These are phyloP conservation scores for Porites australiensis DNA, from an alignment of 64 coral and sea anemone species.

Conservation along the genomic window DNA sequence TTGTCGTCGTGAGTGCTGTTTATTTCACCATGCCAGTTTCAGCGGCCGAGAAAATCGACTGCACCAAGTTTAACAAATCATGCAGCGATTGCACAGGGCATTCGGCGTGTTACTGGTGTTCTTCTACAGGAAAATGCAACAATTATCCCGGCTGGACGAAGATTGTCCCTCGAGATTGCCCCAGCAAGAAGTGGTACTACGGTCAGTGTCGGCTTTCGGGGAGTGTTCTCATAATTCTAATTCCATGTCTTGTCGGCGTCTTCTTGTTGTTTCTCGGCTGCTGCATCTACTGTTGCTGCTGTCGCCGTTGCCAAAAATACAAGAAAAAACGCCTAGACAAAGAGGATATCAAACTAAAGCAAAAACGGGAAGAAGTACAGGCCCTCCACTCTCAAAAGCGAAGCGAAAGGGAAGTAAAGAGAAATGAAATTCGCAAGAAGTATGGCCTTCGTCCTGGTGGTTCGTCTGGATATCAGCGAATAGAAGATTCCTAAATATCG, in stretches of 20 bases:
- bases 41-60: conserved; percentile 45
- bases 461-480: not conserved
- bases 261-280: conserved; percentile 79
- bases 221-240: conserved; percentile 75
- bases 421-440: conserved; percentile 91
- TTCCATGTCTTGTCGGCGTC: conserved; percentile 64
- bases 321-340: conserved; percentile 88
- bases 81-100: conserved; percentile 76
- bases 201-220: conserved; percentile 81
- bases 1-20: not conserved
- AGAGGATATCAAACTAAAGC: conserved; percentile 87
- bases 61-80: conserved; percentile 71
- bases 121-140: conserved; percentile 42
- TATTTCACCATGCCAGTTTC: conserved; percentile 79
- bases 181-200: conserved; percentile 85
- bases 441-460: conserved; percentile 37
- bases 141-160: conserved; percentile 94
- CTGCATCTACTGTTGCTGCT: conserved; percentile 93
- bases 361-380: conserved; percentile 85
- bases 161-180: conserved; percentile 81
- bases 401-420: conserved; percentile 7
- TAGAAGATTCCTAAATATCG: conserved; percentile 59
- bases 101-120: conserved; percentile 78
- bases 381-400: not conserved
- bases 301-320: conserved; percentile 79